Evolutionary conservation across 2,888 invertebrate species (phyloP), one percentile per base, ranked within the genome.

Genomic region (Timema cristinae): DNA sequence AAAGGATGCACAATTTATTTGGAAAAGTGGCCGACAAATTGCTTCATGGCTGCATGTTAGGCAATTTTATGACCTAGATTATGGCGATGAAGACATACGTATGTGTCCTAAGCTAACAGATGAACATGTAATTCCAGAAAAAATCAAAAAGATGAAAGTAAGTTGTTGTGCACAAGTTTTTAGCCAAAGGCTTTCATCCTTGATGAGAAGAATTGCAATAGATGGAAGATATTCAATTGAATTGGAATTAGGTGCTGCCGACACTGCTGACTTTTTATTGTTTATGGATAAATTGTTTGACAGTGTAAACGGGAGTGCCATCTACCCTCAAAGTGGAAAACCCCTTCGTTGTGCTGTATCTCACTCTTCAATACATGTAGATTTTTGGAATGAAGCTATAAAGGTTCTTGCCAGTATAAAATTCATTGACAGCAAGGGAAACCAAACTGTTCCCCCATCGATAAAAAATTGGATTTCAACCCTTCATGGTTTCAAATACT

Each of bases 1-100:
- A 52, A 52, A 52, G n/a, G 4, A 52, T 52, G 11, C n/a, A 4
- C 54, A 6, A 16, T 50, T 56, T 47, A 50, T 48, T 15, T 59
- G 61, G 11, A 48, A 67, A 15, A 48, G 56, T 16, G 61, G 67
- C 9, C 56, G 10, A 32, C 59, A 68, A 49, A 61, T 51, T 49
- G 68, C 72, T 13, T 63, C 68, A 61, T 72, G 72, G 72, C 13
- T n/a, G 7, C 69, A 72, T 52, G 50, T 69, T 47, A 68, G 47
- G 15, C 61, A 48, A n/a, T 9, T 68, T 13, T 72, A 51, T 54
- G 66, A 69, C n/a, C 68, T 63, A 15, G 68, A 61, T 7, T 13
- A 47, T 52, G 52, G 68, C 9, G 51, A 16, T 50, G 68, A 71
- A 47, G 71, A 71, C 7, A 61, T 61, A 48, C 56, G 15, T n/a